These are phyloP conservation scores for Tridacna gigas DNA, from an alignment of 2,888 invertebrate species.

Conservation along the genomic window DNA sequence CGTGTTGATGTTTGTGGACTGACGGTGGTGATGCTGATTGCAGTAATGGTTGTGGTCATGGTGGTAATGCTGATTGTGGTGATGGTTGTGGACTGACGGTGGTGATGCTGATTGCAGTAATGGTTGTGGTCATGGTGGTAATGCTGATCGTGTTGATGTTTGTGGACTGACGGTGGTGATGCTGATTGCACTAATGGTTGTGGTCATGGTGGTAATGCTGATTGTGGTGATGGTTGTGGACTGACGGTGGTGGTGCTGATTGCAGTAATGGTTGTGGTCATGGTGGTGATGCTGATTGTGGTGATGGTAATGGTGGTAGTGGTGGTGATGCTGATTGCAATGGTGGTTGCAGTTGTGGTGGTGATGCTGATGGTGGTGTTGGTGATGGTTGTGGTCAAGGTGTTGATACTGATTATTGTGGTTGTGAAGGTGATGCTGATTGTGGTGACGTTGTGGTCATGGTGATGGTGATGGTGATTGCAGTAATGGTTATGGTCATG, in stretches of 20 bases:
- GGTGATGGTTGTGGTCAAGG: background rate
- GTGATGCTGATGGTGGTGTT: background rate
- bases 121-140: background rate
- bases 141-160: background rate
- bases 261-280: background rate
- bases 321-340: background rate
- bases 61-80: background rate
- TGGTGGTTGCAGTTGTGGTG: background rate
- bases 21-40: too few relatives aligned
- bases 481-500: background rate
- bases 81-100: background rate
- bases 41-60: background rate
- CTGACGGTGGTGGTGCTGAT: background rate
- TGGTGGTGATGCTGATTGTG: background rate
- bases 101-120: background rate
- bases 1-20: too few relatives aligned
- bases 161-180: background rate
- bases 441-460: background rate
- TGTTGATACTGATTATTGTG: background rate
- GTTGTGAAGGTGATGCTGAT: background rate
- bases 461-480: background rate
- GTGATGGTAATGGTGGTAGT: background rate
- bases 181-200: background rate
- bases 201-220: background rate
- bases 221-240: background rate